phyloP scores from a whole-genome alignment of 2,113 vertebrate genomes.

The Salminus brasiliensis region DNA sequence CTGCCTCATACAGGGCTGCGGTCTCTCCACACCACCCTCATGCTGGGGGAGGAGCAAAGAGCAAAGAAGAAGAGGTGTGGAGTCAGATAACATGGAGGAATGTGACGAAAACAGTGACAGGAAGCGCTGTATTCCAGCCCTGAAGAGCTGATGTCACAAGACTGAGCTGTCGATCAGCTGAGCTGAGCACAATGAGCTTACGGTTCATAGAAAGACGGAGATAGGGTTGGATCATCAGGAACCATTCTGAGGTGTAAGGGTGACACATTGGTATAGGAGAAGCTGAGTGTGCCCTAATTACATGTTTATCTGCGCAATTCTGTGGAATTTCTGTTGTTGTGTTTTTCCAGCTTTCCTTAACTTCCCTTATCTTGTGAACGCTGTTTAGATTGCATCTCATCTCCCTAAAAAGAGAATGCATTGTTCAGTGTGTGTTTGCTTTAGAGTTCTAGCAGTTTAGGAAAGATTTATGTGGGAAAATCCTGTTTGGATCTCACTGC shows the following conservation, averaged over 20 bases:
- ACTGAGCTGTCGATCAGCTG: slow-evolving; percentile 70
- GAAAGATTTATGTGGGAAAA: slow-evolving; percentile 7
- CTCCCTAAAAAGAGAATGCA: not conserved
- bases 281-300: slow-evolving; percentile 54
- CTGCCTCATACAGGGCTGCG: slow-evolving; percentile 64
- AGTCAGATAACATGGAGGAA: slow-evolving; percentile 77
- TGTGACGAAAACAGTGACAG: slow-evolving; percentile 69
- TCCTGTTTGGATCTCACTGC: not conserved
- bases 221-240: not conserved
- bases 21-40: slow-evolving; percentile 56
- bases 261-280: not conserved
- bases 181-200: slow-evolving; percentile 49
- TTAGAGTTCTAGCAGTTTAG: not conserved
- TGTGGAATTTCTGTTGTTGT: slow-evolving; percentile 39
- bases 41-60: slow-evolving; percentile 41
- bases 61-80: slow-evolving; percentile 30
- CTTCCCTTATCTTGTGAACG: not conserved
- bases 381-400: slow-evolving; percentile 8
- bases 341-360: not conserved
- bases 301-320: slow-evolving; percentile 58
- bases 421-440: not conserved
- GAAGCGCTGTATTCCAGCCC: slow-evolving; percentile 67
- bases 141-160: slow-evolving; percentile 72
- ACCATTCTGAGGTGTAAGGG: not conserved
- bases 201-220: not conserved